A percentile compares a stretch with the other conserved stretches of the same genome.
These are phyloP conservation scores for Rhamnusium bicolor DNA, from an alignment of 2,888 invertebrate species.

Conservation along the genomic window DNA sequence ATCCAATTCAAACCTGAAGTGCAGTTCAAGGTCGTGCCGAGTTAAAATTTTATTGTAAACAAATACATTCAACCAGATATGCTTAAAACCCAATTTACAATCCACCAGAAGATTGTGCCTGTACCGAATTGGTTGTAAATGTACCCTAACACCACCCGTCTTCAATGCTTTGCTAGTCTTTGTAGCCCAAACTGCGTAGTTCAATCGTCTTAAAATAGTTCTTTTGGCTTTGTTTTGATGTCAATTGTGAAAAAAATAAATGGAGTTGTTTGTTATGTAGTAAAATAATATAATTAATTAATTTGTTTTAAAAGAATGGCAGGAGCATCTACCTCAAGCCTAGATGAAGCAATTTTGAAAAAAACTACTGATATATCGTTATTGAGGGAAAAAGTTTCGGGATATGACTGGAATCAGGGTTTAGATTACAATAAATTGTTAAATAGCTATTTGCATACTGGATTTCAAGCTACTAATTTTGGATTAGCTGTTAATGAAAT, in stretches of 20 bases:
- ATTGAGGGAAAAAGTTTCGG: slow-evolving; percentile 76
- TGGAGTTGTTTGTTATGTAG: background rate
- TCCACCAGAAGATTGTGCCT: too few relatives aligned
- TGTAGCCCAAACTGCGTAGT: too few relatives aligned
- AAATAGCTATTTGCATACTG: slow-evolving; percentile 84
- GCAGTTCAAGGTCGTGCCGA: too few relatives aligned
- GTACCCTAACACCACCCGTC: too few relatives aligned
- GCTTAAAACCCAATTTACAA: too few relatives aligned
- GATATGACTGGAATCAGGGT: slow-evolving; percentile 95
- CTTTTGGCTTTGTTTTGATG: background rate
- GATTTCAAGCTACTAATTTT: slow-evolving; percentile 99
- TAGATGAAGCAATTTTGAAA: slow-evolving; percentile 62
- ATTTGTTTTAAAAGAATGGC: slow-evolving; percentile 36
- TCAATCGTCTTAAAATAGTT: background rate
- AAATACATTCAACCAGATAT: too few relatives aligned
- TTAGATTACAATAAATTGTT: slow-evolving; percentile 89
- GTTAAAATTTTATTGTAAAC: too few relatives aligned
- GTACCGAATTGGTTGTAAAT: too few relatives aligned
- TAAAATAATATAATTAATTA: background rate
- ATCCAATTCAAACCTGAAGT: too few relatives aligned
- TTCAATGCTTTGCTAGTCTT: too few relatives aligned
- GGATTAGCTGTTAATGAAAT: slow-evolving; percentile 93
- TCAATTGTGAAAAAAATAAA: background rate
- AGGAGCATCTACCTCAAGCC: slow-evolving; percentile 33
- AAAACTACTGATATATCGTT: slow-evolving; percentile 62